Evolutionary conservation across 2,797 vertebrate species (phyloP).

Genomic region (Dryobates pubescens): DNA sequence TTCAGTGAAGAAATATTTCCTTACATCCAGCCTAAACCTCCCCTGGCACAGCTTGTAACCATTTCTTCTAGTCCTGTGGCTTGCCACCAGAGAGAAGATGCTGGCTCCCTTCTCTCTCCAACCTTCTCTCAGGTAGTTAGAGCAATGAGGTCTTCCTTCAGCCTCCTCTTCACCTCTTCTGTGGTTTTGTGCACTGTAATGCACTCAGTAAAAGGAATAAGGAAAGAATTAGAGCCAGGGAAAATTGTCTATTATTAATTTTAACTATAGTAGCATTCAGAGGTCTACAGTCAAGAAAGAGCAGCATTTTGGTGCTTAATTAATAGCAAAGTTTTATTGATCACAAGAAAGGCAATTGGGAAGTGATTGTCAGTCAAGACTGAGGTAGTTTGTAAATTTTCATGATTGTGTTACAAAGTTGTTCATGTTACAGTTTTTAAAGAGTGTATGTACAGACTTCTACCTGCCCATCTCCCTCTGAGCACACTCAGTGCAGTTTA

Average conservation of each 20-base stretch:
- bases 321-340: neutral
- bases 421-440: neutral
- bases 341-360: neutral
- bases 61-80: too few species aligned
- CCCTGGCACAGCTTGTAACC: too few species aligned
- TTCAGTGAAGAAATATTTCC: too few species aligned
- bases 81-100: too few species aligned
- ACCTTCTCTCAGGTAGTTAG: too few species aligned
- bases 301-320: neutral
- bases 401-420: neutral
- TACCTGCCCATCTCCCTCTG: neutral
- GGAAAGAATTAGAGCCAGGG: neutral
- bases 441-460: neutral
- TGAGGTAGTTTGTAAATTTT: neutral
- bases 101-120: too few species aligned
- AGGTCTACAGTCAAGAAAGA: neutral
- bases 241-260: neutral
- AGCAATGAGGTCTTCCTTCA: too few species aligned
- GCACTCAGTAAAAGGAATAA: neutral
- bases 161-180: neutral
- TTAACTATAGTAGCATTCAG: neutral
- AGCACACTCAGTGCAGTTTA: neutral
- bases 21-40: too few species aligned
- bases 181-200: neutral
- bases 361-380: neutral